These are phyloP conservation scores for Coreoperca whiteheadi DNA, from an alignment of 2,113 vertebrate genomes.

Conservation along the genomic window DNA sequence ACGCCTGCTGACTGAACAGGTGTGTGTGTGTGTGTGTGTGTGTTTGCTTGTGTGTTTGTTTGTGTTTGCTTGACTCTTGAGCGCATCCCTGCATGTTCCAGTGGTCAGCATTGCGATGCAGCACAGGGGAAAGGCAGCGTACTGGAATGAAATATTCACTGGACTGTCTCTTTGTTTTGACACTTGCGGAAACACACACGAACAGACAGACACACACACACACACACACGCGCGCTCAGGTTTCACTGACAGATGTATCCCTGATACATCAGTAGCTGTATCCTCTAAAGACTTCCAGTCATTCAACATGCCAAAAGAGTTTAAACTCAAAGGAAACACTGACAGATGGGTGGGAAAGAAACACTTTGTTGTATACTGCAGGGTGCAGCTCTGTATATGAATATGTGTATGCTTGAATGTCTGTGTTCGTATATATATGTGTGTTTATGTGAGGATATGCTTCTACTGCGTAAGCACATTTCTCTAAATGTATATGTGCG, in stretches of 20 bases:
- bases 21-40: constrained; percentile 66
- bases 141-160: constrained; percentile 74
- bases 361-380: constrained; percentile 26
- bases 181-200: constrained; percentile 52
- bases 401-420: neutral
- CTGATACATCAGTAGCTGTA: constrained; percentile 58
- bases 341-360: constrained; percentile 48
- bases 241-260: constrained; percentile 59
- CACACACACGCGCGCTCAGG: too few species aligned
- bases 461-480: constrained; percentile 29
- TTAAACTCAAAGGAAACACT: constrained; percentile 51
- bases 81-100: constrained; percentile 41
- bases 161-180: constrained; percentile 72
- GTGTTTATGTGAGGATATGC: neutral
- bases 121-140: constrained; percentile 30
- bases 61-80: constrained; percentile 13
- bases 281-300: constrained; percentile 56
- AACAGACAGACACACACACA: constrained; percentile 39
- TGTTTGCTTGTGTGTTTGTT: constrained; percentile 29
- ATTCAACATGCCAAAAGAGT: constrained; percentile 56
- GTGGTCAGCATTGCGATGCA: constrained; percentile 62
- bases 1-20: constrained; percentile 92
- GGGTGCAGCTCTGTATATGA: neutral
- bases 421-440: neutral
- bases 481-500: constrained; percentile 1